Conservation (phyloP, 92 coral and sea anemone species). For the Porites cylindrica region DNA sequence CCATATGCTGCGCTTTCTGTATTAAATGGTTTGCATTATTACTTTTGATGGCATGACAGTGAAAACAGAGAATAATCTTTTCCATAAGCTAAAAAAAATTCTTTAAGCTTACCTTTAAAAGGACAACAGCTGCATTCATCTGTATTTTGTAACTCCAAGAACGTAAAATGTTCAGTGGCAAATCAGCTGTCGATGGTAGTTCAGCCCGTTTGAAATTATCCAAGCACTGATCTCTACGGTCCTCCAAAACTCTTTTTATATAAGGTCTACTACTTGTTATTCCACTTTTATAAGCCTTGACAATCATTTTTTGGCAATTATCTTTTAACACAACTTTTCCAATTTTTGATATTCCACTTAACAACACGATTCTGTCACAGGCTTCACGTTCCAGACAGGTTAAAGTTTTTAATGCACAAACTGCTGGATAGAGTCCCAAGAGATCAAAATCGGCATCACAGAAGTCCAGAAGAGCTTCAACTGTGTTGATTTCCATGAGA, state of each 20-base stretch:
- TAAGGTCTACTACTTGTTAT: slow-evolving; percentile 48
- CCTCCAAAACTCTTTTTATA: slow-evolving; percentile 61
- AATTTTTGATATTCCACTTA: slow-evolving; percentile 81
- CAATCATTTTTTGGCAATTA: slow-evolving; percentile 78
- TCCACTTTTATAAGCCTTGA: slow-evolving; percentile 70
- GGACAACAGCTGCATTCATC: slow-evolving; percentile 60
- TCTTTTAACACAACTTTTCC: slow-evolving; percentile 77
- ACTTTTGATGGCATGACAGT: too few species aligned
- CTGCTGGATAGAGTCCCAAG: slow-evolving; percentile 74
- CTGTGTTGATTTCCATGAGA: slow-evolving; percentile 64
- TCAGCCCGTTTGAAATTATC: slow-evolving; percentile 63
- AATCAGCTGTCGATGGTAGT: slow-evolving; percentile 42
- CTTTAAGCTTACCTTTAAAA: slow-evolving; percentile 61
- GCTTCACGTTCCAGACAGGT: slow-evolving; percentile 68
- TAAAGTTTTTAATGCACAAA: slow-evolving; percentile 61
- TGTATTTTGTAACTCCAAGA: slow-evolving; percentile 83
- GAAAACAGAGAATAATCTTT: too few species aligned
- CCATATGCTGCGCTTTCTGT: too few species aligned
- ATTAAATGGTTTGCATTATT: too few species aligned
- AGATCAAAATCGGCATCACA: slow-evolving; percentile 70
- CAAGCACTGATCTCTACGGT: slow-evolving; percentile 32
- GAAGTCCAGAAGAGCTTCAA: slow-evolving; percentile 78
- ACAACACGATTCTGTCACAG: slow-evolving; percentile 74
- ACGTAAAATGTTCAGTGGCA: slow-evolving; percentile 60
- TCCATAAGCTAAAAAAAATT: not conserved